These are phyloP conservation scores for Olivierus martensii DNA, from an alignment of 1,140 invertebrate species.

Conservation along the genomic window DNA sequence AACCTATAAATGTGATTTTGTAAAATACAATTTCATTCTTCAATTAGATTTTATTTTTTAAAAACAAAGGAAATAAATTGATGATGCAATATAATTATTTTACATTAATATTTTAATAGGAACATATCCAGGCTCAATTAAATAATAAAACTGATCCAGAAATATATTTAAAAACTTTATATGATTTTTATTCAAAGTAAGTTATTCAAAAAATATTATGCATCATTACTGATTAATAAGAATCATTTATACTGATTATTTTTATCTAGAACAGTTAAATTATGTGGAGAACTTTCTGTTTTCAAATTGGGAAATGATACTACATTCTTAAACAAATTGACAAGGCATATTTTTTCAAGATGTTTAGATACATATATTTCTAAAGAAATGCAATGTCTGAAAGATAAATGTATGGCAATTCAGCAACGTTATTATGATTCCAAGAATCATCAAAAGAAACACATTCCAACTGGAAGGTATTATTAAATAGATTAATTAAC, in stretches of 20 bases:
- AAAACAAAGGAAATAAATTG: too few relatives aligned
- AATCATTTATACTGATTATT: background rate
- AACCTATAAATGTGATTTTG: too few relatives aligned
- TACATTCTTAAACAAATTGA: constrained; percentile 61
- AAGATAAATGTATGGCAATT: constrained; percentile 53
- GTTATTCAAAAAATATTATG: too few relatives aligned
- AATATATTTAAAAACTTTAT: constrained; percentile 72
- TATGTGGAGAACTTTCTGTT: constrained; percentile 51
- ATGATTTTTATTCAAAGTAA: constrained; percentile 72
- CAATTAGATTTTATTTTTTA: too few relatives aligned
- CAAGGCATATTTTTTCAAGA: constrained; percentile 66
- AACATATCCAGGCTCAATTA: constrained; percentile 63
- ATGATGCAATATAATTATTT: too few relatives aligned
- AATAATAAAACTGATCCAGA: constrained; percentile 65
- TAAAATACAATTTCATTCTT: too few relatives aligned
- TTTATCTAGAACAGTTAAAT: constrained; percentile 44
- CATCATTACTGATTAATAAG: too few relatives aligned
- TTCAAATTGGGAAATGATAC: constrained; percentile 70
- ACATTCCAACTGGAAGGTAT: constrained; percentile 52
- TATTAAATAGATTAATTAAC: too few relatives aligned
- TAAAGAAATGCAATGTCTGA: constrained; percentile 58
- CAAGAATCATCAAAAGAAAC: constrained; percentile 90
- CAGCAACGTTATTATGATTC: constrained; percentile 80
- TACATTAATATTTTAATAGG: constrained; percentile 43
- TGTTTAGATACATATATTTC: constrained; percentile 62